phyloP scores from a whole-genome alignment of 1,140 invertebrate genomes.

The Danaus melanippus region DNA sequence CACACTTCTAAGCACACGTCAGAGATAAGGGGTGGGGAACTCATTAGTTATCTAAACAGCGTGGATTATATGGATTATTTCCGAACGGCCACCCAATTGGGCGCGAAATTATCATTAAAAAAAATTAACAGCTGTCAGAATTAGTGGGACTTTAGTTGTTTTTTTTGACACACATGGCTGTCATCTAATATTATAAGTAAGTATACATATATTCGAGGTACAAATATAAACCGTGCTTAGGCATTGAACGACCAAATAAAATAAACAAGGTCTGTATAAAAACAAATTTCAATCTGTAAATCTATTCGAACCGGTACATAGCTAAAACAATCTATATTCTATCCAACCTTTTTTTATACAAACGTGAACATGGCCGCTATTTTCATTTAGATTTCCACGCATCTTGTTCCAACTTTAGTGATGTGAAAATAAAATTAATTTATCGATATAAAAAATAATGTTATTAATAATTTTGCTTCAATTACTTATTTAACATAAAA shows the following conservation, averaged over 20 bases:
- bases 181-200: neutral
- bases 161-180: constrained; percentile 12
- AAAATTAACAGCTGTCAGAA: constrained; percentile 31
- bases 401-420: neutral
- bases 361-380: constrained; percentile 19
- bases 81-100: constrained; percentile 30
- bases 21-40: constrained; percentile 6
- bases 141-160: constrained; percentile 26
- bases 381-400: constrained; percentile 18
- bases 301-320: constrained; percentile 25
- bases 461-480: too few relatives aligned
- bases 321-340: constrained; percentile 32
- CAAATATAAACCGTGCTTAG: constrained; percentile 4
- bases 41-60: constrained; percentile 44
- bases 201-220: neutral
- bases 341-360: constrained; percentile 33
- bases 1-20: constrained; percentile 20
- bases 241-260: constrained; percentile 32
- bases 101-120: constrained; percentile 14
- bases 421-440: too few relatives aligned
- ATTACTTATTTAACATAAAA: too few relatives aligned
- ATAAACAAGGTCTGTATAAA: constrained; percentile 35
- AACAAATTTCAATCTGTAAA: constrained; percentile 48
- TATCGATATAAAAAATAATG: too few relatives aligned
- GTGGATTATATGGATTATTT: constrained; percentile 35